Evolutionary conservation across 2,888 invertebrate species (phyloP), one percentile per base, ranked within the genome.

Genomic region (Pristionchus maxplancki): DNA sequence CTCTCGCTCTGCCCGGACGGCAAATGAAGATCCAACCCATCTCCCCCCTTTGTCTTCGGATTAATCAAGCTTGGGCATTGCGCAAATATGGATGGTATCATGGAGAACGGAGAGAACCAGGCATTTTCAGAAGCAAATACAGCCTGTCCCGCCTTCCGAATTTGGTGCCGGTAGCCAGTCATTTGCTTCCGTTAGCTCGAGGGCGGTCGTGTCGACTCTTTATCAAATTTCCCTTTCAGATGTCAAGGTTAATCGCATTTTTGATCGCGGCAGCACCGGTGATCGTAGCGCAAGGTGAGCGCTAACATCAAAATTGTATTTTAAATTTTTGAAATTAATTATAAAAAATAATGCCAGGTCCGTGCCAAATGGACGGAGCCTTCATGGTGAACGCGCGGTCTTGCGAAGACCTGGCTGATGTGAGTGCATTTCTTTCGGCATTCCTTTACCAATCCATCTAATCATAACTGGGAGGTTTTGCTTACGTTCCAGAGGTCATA

Each of bases 361-460:
- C 85, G 5, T 85, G 85, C 34, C 53, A 44, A 17, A 17, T n/a
- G 28, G 53, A 85, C 31, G 64, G 53, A 0, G 85, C 67, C 44
- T 85, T 28, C 64, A 64, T 53, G 44, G 64, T 67, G 15, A 85
- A 85, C 13, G 85, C 85, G n/a, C 85, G 67, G 9, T 28, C 85
- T 15, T 85, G 85, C 24, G 64, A 85, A 11, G 67, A 85, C 44
- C n/a, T 85, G 50, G 85, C 85, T 15, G 85, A 85, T 44, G 85
- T 85, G 15, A 40, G 64, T 24, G 17, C 44, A 8, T 40, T 81
- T 28, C 34, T 24, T 24, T 28, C 28, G 48, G 13, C 50, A 50
- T 48, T 11, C 3, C n/a, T n/a, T n/a, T n/a, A n/a, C n/a, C n/a
- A n/a, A n/a, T n/a, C n/a, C n/a, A n/a, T n/a, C n/a, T n/a, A n/a